Evolutionary conservation across 2,888 invertebrate genomes (phyloP), one percentile per base, ranked within the genome.

Genomic region (Protodeltote pygarga): DNA sequence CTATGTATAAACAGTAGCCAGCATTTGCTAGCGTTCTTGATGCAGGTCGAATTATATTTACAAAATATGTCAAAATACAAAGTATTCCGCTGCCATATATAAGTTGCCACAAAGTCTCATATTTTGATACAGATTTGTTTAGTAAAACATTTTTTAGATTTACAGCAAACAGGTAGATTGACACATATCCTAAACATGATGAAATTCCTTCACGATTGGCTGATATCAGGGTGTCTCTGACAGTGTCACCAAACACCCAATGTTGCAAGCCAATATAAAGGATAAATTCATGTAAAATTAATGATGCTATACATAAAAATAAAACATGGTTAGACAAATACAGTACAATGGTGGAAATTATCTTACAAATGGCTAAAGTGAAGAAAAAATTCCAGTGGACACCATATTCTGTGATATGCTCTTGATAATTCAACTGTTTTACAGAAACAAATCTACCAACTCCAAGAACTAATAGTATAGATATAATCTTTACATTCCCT

Each of bases 301-400:
- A 73, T 8, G 95, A 75, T 35, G 92, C 48, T 9, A 94, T 66
- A 34, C 95, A 94, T 19, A 93, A 81, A 4, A 93, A 49, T 33
- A 95, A 86, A 13, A 94, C 81, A 31, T 92, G 82, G 20, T 90
- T 83, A 1, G 95, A 80, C 5, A 93, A 79, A 33, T 86, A 92
- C 29, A 95, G 84, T 25, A 96, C 71, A 5, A 94, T 58, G 0
- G 94, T 94, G 23, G 95, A 95, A 11, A 96, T 74, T 1, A 97
- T 79, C 86, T 97, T 98, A 10, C 97, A 95, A 24, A 95, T 86
- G 2, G 97, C 98, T 44, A 99, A 87, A 0, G 98, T 99, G 63
- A 98, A 95, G 84, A 99, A 99, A 81, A 99, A 99, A 86, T 99
- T 99, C 97, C 99, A 98, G 83, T 99, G 99, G 0, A 95, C 93